Evolutionary conservation across 2,888 invertebrate species (phyloP), one percentile per base, ranked within the genome.

Genomic region (Campaea margaritaria): DNA sequence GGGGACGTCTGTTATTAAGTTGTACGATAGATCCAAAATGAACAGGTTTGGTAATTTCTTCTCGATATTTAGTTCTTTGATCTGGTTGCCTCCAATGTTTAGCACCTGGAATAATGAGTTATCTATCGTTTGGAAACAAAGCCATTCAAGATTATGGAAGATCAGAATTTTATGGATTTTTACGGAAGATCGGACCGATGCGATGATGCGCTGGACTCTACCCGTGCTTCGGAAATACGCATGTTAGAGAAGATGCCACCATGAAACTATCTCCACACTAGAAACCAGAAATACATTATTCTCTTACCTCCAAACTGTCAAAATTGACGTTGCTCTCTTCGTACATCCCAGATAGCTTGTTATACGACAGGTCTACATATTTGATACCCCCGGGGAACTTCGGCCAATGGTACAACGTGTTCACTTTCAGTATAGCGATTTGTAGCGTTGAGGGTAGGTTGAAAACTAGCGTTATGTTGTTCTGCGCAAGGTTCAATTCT

Each of bases 11-110:
- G 76, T 64, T 15, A 94, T 75, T 9, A 85, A 68, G 68, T 94
- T 94, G 69, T 89, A 87, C 0, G 94, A 93, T 21, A 94, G 47
- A 68, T 94, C 94, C 55, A 94, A 69, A 39, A 79, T 87, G 69
- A 82, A 85, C 0, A 94, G 78, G 43, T 83, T 86, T 0, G 88
- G 77, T 12, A 93, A 72, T 68, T 88, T 89, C 52, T 83, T 87
- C 28, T 85, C 74, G n/a, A 93, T 79, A 48, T 87, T 83, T 21
- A 94, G 77, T 10, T 85, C 83, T 64, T 85, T 86, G 63, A 94
- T 81, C 67, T 89, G 88, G 62, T 93, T 93, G 5, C 89, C 89
- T 10, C 89, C 91, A 11, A 93, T 81, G 63, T 86, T 89, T 49
- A 93, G 70, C 8, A 88, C 80, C 93, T 93, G 86, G 10, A 88